Percentiles rank a stretch among this genome's conserved stretches.
Evolutionary conservation across 2,113 vertebrate species (phyloP).

Genomic region (Xenopus laevis): DNA sequence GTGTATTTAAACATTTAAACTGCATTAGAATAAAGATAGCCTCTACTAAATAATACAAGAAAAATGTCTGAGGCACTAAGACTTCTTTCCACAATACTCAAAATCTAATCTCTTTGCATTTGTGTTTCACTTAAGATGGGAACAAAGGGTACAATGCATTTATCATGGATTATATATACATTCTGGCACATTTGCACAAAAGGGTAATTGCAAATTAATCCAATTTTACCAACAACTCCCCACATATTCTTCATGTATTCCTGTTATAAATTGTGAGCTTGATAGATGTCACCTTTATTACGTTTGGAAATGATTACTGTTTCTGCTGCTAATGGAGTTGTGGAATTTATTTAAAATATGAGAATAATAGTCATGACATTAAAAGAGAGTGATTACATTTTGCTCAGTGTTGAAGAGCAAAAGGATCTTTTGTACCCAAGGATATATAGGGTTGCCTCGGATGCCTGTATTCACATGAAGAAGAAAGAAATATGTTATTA

Average conservation of each 20-base stretch:
- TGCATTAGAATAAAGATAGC: too few species aligned
- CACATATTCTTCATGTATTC: too few species aligned
- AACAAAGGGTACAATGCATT: neutral
- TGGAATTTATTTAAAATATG: slow-evolving; percentile 11
- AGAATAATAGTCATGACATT: slow-evolving; percentile 25
- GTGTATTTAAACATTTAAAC: too few species aligned
- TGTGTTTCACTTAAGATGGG: neutral
- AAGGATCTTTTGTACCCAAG: slow-evolving; percentile 4
- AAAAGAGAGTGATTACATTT: slow-evolving; percentile 7
- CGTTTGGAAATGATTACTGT: neutral
- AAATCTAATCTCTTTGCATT: neutral
- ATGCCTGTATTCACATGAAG: neutral
- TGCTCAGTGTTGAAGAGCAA: neutral
- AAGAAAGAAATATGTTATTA: neutral
- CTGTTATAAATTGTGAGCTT: neutral
- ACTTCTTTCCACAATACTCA: neutral
- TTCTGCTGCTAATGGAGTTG: neutral
- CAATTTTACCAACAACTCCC: neutral
- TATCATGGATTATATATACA: neutral
- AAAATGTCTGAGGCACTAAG: too few species aligned
- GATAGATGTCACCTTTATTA: slow-evolving; percentile 1
- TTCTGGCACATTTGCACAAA: neutral
- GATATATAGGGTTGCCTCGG: slow-evolving; percentile 15
- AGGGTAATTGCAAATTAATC: slow-evolving; percentile 13
- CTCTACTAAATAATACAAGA: too few species aligned